Conservation (phyloP, 1,140 invertebrate species). For the Physella acuta region DNA sequence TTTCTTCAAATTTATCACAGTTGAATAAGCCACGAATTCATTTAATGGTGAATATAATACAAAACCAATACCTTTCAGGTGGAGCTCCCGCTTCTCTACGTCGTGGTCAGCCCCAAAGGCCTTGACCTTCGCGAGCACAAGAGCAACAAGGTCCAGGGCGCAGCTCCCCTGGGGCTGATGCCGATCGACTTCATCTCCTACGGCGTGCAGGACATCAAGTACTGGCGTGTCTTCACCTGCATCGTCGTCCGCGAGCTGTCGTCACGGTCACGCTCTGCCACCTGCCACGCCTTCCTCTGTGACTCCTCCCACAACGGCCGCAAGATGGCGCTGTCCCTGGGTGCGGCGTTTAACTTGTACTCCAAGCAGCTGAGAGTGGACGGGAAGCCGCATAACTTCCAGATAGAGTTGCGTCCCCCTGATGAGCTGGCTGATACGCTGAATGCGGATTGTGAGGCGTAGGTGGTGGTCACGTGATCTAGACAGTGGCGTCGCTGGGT, state of each 20-base stretch:
- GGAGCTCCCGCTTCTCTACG: conserved; percentile 51
- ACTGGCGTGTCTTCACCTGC: conserved; percentile 92
- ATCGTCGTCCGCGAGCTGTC: conserved; percentile 77
- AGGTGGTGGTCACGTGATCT: too few relatives aligned
- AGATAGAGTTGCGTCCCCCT: conserved; percentile 53
- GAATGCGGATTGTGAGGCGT: conserved; percentile 30
- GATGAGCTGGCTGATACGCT: conserved; percentile 45
- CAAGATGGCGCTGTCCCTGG: conserved; percentile 84
- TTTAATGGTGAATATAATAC: too few relatives aligned
- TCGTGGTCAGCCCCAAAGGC: conserved; percentile 68
- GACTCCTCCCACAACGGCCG: conserved; percentile 80
- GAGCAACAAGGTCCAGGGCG: conserved; percentile 43
- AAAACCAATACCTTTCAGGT: too few relatives aligned
- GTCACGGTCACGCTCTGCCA: conserved; percentile 53
- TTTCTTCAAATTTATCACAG: too few relatives aligned
- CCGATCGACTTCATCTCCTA: conserved; percentile 72
- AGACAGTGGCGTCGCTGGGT: too few relatives aligned
- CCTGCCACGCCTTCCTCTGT: conserved; percentile 92
- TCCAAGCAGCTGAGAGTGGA: conserved; percentile 70
- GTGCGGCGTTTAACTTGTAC: conserved; percentile 86
- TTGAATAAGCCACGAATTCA: too few relatives aligned
- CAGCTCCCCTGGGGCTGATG: conserved; percentile 64
- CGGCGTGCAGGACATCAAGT: conserved; percentile 75
- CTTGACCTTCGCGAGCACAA: conserved; percentile 68
- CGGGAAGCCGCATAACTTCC: conserved; percentile 53